Conservation (phyloP, 2,797 vertebrate species). For the Uromys caudimaculatus region DNA sequence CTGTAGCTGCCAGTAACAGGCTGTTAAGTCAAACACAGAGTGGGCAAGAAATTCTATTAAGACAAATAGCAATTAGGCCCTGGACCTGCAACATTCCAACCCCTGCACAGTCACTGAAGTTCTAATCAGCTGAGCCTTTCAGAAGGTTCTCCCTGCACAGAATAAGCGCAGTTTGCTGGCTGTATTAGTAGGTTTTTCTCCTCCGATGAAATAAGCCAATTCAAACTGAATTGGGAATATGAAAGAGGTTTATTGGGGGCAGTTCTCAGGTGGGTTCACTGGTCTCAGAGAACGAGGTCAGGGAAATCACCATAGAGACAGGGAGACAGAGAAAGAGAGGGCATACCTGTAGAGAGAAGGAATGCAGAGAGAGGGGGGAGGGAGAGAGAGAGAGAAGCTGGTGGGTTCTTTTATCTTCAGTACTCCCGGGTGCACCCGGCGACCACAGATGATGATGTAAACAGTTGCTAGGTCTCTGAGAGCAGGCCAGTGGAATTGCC, state of each 20-base stretch:
- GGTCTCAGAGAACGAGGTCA: background rate
- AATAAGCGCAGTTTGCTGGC: background rate
- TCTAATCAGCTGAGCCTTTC: background rate
- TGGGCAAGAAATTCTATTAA: too few relatives aligned
- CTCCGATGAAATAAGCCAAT: background rate
- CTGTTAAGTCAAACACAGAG: background rate
- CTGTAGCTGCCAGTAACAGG: background rate
- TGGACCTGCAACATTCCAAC: background rate
- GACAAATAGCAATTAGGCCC: background rate
- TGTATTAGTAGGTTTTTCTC: background rate
- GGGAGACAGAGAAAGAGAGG: too few relatives aligned
- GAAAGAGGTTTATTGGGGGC: background rate
- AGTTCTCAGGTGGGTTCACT: background rate
- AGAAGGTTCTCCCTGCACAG: background rate
- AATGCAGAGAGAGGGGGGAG: too few relatives aligned
- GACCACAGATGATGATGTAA: background rate
- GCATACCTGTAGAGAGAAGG: too few relatives aligned
- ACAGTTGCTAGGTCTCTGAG: background rate
- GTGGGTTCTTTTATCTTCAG: background rate
- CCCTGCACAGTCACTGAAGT: background rate
- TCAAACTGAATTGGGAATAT: background rate
- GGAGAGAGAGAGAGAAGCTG: fast-evolving
- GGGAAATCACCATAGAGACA: background rate
- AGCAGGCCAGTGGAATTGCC: background rate
- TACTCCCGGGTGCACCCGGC: background rate